Evolutionary conservation across 2,113 vertebrate genomes (phyloP).

Genomic region (Myrmophylax atrothorax): DNA sequence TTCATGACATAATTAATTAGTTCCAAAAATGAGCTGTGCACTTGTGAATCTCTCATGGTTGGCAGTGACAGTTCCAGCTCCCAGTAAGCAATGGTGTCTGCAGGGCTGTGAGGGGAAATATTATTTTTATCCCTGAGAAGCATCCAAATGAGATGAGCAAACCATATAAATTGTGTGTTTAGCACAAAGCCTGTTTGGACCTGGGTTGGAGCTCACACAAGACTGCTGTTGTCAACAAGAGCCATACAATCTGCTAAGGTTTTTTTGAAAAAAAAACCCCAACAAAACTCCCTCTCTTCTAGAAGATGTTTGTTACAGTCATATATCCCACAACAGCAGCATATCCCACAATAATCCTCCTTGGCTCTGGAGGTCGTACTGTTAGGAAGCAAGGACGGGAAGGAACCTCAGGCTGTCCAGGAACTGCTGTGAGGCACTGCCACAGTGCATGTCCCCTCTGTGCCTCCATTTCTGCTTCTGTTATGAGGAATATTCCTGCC

Average conservation of each 20-base stretch:
- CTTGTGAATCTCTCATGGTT: background rate
- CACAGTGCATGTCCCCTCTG: background rate
- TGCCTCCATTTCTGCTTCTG: background rate
- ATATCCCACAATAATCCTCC: background rate
- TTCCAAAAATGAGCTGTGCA: slow-evolving; percentile 7
- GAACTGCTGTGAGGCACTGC: background rate
- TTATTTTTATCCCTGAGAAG: background rate
- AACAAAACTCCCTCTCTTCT: background rate
- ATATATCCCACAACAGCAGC: background rate
- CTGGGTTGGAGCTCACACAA: background rate
- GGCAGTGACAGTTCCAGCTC: background rate
- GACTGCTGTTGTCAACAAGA: background rate
- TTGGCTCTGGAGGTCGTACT: background rate
- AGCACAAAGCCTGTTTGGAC: background rate
- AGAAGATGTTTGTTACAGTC: background rate
- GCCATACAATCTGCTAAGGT: background rate
- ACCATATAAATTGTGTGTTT: background rate
- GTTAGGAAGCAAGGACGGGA: background rate
- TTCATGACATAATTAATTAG: slow-evolving; percentile 55
- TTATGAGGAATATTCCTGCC: background rate
- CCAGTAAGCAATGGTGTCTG: background rate
- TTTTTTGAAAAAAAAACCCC: accelerated
- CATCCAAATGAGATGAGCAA: background rate
- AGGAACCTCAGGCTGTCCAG: background rate
- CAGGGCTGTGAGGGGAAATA: background rate